Evolutionary conservation across 30 jellyfish, hydroid and myxozoan species (phyloP), one percentile per base, ranked within the genome.

Genomic region (Phacellophora camtschatica): DNA sequence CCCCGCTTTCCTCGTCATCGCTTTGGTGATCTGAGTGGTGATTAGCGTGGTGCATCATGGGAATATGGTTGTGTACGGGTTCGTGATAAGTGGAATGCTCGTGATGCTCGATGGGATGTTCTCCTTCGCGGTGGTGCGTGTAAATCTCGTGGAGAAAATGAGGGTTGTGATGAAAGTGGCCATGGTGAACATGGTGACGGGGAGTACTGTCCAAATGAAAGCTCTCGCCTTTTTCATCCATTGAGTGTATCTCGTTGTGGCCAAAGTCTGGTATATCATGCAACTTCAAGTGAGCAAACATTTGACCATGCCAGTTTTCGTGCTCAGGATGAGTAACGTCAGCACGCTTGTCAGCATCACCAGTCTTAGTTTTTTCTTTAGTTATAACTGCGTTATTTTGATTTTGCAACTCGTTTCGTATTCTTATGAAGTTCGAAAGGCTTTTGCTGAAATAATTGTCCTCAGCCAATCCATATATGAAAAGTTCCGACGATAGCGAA

Each of bases 41-140:
- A 31, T 43, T 57, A 15, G 22, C 81, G 61, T 70, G 79, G 27
- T 66, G 83, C 81, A 28, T 42, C 48, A 63, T 22, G 16, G 74
- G 80, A 24, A 48, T 66, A 30, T 55, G 80, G 18, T 76, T 77
- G 62, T 82, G 69, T 4, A 50, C 86, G 6, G 84, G 81, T 64
- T 70, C 81, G 28, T 89, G 92, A 31, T 73, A 80, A 4, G 56
- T 92, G 83, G 36, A 76, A 20, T 83, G 90, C 71, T 82, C 96
- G 16, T 74, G 82, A 53, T 67, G 85, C 16, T 55, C 62, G 48
- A 79, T 90, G 16, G 73, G 90, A 22, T 77, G 83, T 62, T 87
- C 96, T 10, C 81, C 84, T 18, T 74, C 91, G 46, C 83, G 96
- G 50, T 90, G 97, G 27, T 68, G 77, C n/a, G 66, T 67, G 51